A percentile compares a stretch with the other conserved stretches of the same genome.
These are phyloP conservation scores for Eupsilia transversa DNA, from an alignment of 2,888 invertebrate species.

Conservation along the genomic window DNA sequence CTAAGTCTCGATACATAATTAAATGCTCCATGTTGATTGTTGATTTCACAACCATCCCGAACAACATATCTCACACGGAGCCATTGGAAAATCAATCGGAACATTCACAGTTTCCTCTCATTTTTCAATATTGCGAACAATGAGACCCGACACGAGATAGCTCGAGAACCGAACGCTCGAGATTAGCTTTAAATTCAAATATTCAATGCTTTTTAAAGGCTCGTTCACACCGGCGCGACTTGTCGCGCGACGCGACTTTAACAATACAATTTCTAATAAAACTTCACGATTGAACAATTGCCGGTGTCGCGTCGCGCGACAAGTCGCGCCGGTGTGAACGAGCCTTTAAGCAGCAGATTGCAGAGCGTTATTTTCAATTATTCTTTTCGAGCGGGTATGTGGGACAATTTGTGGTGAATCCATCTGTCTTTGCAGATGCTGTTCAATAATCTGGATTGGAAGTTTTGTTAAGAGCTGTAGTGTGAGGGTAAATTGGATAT, in stretches of 20 bases:
- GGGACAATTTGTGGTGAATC: conserved; percentile 40
- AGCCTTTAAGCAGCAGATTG: conserved; percentile 36
- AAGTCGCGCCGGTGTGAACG: too few species aligned
- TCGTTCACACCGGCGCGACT: too few species aligned
- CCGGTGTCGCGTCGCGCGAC: too few species aligned
- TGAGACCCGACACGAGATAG: conserved; percentile 23
- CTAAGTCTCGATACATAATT: background rate
- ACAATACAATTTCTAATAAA: too few species aligned
- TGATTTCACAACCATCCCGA: background rate
- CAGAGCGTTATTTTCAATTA: conserved; percentile 59
- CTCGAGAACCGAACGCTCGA: conserved; percentile 18
- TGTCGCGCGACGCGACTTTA: too few species aligned
- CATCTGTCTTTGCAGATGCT: conserved; percentile 21
- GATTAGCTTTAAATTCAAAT: conserved; percentile 58
- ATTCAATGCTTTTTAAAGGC: conserved; percentile 56
- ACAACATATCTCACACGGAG: background rate
- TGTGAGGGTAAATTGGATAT: background rate
- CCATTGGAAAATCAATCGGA: conserved; percentile 16
- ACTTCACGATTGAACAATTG: too few species aligned
- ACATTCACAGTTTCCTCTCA: conserved; percentile 25
- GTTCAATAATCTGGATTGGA: conserved; percentile 27
- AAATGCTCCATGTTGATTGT: background rate
- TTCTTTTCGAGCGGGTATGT: conserved; percentile 54
- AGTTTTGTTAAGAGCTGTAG: conserved; percentile 6
- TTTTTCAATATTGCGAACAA: conserved; percentile 56